Conservation (phyloP, 2,113 vertebrate genomes). For the Grammomys surdaster region DNA sequence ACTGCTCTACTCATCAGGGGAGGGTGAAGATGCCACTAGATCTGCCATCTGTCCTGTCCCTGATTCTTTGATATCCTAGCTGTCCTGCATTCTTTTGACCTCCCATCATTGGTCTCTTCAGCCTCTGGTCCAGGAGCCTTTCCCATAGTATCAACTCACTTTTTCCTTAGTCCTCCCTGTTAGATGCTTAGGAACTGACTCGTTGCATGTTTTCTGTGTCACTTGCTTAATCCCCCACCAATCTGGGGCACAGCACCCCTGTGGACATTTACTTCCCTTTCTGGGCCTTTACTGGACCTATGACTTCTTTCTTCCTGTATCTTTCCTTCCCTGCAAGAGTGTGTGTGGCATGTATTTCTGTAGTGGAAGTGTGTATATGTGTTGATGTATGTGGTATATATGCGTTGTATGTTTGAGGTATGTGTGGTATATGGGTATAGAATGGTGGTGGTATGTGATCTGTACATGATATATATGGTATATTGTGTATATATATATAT, state of each 20-base stretch:
- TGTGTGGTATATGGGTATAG: background rate
- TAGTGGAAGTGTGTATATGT: background rate
- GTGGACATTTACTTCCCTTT: background rate
- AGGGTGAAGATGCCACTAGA: background rate
- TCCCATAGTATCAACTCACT: background rate
- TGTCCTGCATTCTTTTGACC: background rate
- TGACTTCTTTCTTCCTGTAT: background rate
- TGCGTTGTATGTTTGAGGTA: background rate
- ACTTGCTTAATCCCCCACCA: background rate
- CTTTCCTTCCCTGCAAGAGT: background rate
- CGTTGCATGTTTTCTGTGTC: background rate
- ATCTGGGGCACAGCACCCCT: background rate
- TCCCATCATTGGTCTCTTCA: background rate
- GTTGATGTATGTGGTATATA: background rate
- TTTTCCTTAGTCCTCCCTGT: background rate
- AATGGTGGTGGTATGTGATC: background rate
- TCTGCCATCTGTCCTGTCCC: no score
- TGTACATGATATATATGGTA: background rate
- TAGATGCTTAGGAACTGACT: background rate
- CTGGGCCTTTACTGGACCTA: background rate
- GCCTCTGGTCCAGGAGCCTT: background rate
- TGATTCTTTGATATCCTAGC: background rate
- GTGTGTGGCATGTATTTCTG: background rate
- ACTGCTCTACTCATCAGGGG: rapidly evolving
- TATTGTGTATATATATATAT: background rate